Evolutionary conservation across 1,140 invertebrate species (phyloP), one percentile per base, ranked within the genome.

Genomic region (Psilanteris sp.): DNA sequence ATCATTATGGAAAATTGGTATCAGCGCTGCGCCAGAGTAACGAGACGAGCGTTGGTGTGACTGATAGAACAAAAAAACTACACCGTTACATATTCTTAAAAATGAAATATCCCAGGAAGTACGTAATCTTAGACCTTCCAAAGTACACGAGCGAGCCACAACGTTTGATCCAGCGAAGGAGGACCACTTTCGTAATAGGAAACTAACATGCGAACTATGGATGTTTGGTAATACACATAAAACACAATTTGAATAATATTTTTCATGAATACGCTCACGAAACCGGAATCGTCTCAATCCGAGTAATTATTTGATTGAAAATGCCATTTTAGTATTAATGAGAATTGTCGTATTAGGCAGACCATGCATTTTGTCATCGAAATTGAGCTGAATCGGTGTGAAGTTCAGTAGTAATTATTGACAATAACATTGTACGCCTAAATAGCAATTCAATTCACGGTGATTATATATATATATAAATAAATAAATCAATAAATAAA

Each of bases 141-240:
- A 67, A 74, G 64, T 50, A 43, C 57, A 64, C 64, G 46, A 39
- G 50, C 8, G 22, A 4, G 57, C 6, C 11, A 9, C 9, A 36
- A 11, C 62, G 31, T 68, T 70, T 76, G 57, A 39, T 29, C 50
- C 36, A 41, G 48, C 37, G 72, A 76, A 76, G 72, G 62, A 76
- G 72, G 62, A 68, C 64, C 55, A 41, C 72, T 68, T 68, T 68
- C 57, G 50, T 68, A 75, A 75, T 62, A 68, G 62, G 62, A 75
- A 75, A 67, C 31, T 54, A 54, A 67, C 61, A 66, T 26, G 27
- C 9, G 26, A 34, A 34, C 29, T 22, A 46, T 62, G 48, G 37
- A 10, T 46, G 13, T 36, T 14, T 46, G 59, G 31, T 41, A 62
- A 39, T n/a, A 71, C 46, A 52, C 64, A 57, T 57, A 48, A 59